Conservation (phyloP, 30 jellyfish, hydroid and myxozoan genomes). For the Aurelia sp. region DNA sequence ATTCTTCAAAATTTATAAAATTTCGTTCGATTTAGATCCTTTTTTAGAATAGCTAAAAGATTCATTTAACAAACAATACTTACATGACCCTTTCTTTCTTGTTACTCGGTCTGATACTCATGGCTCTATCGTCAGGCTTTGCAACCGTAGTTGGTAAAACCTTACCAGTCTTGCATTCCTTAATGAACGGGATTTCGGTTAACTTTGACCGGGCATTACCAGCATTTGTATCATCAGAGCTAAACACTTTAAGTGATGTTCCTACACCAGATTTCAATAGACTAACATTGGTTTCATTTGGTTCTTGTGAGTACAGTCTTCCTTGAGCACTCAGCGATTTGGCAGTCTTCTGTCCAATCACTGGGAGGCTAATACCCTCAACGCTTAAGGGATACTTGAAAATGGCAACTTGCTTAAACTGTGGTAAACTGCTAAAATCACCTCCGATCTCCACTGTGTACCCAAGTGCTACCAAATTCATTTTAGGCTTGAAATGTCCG, state of each 20-base stretch:
- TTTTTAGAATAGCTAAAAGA: too few relatives aligned
- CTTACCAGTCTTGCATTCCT: slow-evolving; percentile 47
- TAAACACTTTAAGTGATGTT: slow-evolving; percentile 63
- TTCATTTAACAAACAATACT: slow-evolving; percentile 2
- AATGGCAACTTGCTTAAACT: slow-evolving; percentile 58
- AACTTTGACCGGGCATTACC: slow-evolving; percentile 10
- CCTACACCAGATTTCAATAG: slow-evolving; percentile 28
- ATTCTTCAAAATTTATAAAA: too few relatives aligned
- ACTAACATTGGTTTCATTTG: slow-evolving; percentile 8
- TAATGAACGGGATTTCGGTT: neutral
- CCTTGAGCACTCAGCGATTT: slow-evolving; percentile 76
- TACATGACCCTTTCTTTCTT: slow-evolving; percentile 70
- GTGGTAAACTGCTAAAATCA: slow-evolving; percentile 49
- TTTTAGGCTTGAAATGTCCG: slow-evolving; percentile 70
- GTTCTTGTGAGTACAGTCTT: slow-evolving; percentile 41
- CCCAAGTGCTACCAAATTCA: slow-evolving; percentile 75
- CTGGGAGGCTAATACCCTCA: slow-evolving; percentile 74
- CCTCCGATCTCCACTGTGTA: slow-evolving; percentile 52
- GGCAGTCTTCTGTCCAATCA: slow-evolving; percentile 47
- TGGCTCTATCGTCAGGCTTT: slow-evolving; percentile 87
- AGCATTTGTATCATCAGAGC: slow-evolving; percentile 54
- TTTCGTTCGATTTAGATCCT: too few relatives aligned
- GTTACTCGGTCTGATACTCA: slow-evolving; percentile 89
- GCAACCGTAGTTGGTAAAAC: slow-evolving; percentile 51
- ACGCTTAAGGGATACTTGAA: slow-evolving; percentile 57